phyloP scores from a whole-genome alignment of 1,140 invertebrate species.

The Magallana angulata region DNA sequence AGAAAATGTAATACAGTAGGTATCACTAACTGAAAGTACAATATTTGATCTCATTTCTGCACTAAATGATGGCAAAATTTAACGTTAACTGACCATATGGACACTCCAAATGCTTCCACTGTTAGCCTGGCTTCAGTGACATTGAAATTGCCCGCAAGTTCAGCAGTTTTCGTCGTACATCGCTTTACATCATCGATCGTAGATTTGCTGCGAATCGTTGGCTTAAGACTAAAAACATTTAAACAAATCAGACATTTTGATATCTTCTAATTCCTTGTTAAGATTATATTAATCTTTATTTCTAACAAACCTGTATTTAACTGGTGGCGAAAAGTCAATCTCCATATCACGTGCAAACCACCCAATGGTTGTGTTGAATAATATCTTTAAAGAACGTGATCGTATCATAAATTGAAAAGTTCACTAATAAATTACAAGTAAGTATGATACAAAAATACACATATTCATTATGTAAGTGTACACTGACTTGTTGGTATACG shows the following conservation, averaged over 20 bases:
- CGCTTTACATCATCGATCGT: neutral
- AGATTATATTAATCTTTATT: no score
- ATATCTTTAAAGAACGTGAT: constrained; percentile 42
- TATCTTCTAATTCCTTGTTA: no score
- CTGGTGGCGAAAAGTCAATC: constrained; percentile 54
- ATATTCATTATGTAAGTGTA: neutral
- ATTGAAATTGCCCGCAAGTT: constrained; percentile 37
- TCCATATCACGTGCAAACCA: constrained; percentile 55
- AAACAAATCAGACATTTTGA: no score
- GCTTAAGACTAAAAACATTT: constrained; percentile 32
- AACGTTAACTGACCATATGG: constrained; percentile 37
- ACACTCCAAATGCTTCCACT: constrained; percentile 51
- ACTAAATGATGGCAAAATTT: neutral
- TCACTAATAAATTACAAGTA: neutral
- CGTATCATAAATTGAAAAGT: neutral
- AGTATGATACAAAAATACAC: neutral
- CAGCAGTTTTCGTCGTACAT: constrained; percentile 12
- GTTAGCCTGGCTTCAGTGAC: constrained; percentile 36
- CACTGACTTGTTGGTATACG: neutral
- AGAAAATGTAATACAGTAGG: no score
- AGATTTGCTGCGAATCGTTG: constrained; percentile 24
- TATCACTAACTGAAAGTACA: no score
- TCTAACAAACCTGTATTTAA: constrained; percentile 29
- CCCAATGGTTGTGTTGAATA: constrained; percentile 46
- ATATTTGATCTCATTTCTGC: no score